Evolutionary conservation across 2,888 invertebrate genomes (phyloP).

Genomic region (Epinotia demarniana): DNA sequence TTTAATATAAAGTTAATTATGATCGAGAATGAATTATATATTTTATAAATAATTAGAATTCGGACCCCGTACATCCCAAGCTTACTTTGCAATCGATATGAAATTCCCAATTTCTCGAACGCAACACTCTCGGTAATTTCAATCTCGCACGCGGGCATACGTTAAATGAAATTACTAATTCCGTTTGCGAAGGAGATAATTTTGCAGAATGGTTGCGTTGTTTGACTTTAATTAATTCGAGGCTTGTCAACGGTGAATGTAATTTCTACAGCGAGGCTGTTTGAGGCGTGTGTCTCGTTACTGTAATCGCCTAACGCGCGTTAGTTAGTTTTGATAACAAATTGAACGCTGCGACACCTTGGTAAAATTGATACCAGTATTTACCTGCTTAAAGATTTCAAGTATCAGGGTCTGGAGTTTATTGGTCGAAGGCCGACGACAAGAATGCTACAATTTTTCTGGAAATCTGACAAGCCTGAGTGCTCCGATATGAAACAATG

Average conservation of each 20-base stretch:
- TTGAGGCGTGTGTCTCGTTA: conserved; percentile 74
- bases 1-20: neutral
- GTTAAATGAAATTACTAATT: conserved; percentile 77
- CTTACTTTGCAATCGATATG: conserved; percentile 18
- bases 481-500: too few relatives aligned
- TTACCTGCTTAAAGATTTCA: neutral
- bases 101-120: conserved; percentile 21
- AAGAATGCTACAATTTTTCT: too few relatives aligned
- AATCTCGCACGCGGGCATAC: conserved; percentile 60
- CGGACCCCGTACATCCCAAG: too few relatives aligned
- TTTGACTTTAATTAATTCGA: conserved; percentile 83
- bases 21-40: neutral
- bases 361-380: conserved; percentile 23
- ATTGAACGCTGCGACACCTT: conserved; percentile 40
- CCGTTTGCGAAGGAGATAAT: conserved; percentile 77
- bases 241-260: conserved; percentile 80
- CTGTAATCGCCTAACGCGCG: conserved; percentile 70
- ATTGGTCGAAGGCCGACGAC: too few relatives aligned
- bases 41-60: neutral
- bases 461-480: too few relatives aligned
- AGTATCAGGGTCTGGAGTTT: neutral
- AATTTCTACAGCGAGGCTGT: conserved; percentile 74
- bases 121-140: conserved; percentile 53
- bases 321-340: conserved; percentile 56
- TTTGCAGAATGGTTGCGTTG: conserved; percentile 76